Base-by-base conservation (phyloP, 2,113 vertebrate species). In the Castor canadensis region DNA sequence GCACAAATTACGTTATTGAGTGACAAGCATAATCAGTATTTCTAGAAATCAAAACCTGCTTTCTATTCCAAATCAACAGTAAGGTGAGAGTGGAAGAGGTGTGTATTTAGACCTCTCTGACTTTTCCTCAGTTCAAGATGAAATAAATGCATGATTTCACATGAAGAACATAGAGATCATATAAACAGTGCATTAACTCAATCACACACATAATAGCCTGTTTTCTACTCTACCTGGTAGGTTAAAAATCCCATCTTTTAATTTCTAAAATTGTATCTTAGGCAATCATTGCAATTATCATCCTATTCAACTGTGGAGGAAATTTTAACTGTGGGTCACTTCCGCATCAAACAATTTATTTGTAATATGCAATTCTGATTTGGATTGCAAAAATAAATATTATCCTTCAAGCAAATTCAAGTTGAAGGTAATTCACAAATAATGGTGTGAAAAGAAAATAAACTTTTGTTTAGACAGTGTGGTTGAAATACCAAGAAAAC, bases 161-260 rank as follows among this genome's bases (percentile, higher is more conserved):
- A 40, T 35, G 32, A 62, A n/a, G 22, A 77, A 58, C 8, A 13
- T 32, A 20, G 56, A 94, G 75, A 79, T 86, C 76, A 43, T 49
- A 88, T 58, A 93, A 96, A 96, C 89, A 96, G 47, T 73, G n/a
- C 49, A 81, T 96, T 96, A 91, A 93, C 54, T 94, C 93, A 91
- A 84, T 91, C 75, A 77, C 75, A 81, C 58, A 89, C 87, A 87
- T 40, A 52, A 95, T 62, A 89, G 24, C 47, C 60, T 77, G 49
- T 93, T 97, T 94, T 87, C 75, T 95, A 72, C 56, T 89, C 64
- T 72, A 97, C 64, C 87, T 72, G 47, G 64, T 62, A 93, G 45
- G 56, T 79, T 96, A 94, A 93, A 95, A 94, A 94, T 69, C 73
- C 35, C 67, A 92, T 87, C 81, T 96, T 94, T 94, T 95, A 96